Percentiles rank a stretch among this genome's conserved stretches.
These are phyloP conservation scores for Stenotaenia linearis DNA, from an alignment of 2,888 invertebrate species.

Conservation along the genomic window DNA sequence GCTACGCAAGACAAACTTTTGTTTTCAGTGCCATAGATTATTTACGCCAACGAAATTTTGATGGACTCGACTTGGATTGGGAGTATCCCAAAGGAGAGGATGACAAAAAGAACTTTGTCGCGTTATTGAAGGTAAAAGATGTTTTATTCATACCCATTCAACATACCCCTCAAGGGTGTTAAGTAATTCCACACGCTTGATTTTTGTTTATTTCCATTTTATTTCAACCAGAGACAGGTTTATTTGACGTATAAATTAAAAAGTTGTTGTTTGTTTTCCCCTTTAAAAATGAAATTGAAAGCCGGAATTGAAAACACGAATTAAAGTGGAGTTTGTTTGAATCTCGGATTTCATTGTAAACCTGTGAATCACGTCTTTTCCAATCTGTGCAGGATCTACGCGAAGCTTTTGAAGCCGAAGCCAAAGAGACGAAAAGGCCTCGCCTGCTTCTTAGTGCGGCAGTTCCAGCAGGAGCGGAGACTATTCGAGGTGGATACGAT, in stretches of 20 bases:
- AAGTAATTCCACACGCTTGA: neutral
- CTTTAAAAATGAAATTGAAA: neutral
- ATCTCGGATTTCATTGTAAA: neutral
- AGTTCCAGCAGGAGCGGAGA: conserved; percentile 89
- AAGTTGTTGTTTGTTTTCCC: neutral
- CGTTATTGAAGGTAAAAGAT: conserved; percentile 57
- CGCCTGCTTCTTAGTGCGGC: conserved; percentile 80
- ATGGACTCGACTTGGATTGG: conserved; percentile 84
- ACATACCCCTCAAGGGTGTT: neutral
- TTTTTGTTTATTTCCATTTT: neutral
- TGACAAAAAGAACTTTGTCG: conserved; percentile 89
- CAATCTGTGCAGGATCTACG: conserved; percentile 62
- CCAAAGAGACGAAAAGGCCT: conserved; percentile 79
- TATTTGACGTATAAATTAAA: neutral
- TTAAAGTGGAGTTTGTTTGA: neutral
- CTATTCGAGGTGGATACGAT: conserved; percentile 83
- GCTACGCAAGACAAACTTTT: conserved; percentile 85
- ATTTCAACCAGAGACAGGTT: neutral
- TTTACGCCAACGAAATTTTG: conserved; percentile 76
- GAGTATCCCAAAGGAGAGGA: conserved; percentile 89
- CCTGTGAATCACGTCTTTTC: neutral
- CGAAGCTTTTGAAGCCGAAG: conserved; percentile 90
- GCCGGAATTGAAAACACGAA: neutral
- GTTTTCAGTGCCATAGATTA: conserved; percentile 90
- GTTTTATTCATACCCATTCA: neutral